Evolutionary conservation across 2,113 vertebrate species (phyloP).

Genomic region (Ramphastos sulfuratus): DNA sequence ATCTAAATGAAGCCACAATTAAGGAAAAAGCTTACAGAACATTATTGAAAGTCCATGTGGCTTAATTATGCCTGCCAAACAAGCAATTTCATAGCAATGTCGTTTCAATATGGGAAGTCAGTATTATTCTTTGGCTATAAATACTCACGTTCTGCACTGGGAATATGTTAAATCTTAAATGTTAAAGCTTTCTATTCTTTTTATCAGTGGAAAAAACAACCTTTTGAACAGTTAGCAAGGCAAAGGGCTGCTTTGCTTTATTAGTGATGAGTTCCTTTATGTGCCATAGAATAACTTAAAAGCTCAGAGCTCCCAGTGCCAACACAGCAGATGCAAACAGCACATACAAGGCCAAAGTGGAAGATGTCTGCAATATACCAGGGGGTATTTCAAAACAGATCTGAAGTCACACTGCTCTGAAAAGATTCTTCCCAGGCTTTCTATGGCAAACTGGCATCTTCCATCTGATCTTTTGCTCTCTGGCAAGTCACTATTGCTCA

Average conservation of each 20-base stretch:
- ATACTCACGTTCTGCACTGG: constrained; percentile 32
- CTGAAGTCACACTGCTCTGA: too few species aligned
- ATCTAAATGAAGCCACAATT: constrained; percentile 33
- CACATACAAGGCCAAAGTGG: not conserved
- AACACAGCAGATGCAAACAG: not conserved
- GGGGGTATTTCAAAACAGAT: not conserved
- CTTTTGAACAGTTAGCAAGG: constrained; percentile 14
- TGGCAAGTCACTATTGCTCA: not conserved
- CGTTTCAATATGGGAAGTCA: constrained; percentile 32
- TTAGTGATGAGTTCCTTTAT: constrained; percentile 2
- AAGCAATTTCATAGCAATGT: constrained; percentile 20
- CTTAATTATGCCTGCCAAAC: constrained; percentile 1
- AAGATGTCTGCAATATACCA: not conserved
- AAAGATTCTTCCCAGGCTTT: not conserved
- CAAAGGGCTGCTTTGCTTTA: constrained; percentile 26
- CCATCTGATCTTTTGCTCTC: not conserved
- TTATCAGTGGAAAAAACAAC: not conserved
- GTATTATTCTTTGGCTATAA: constrained; percentile 12
- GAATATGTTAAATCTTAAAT: constrained; percentile 19
- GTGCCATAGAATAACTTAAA: not conserved
- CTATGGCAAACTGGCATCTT: not conserved
- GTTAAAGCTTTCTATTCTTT: constrained; percentile 1
- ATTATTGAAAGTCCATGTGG: constrained; percentile 14
- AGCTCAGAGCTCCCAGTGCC: not conserved
- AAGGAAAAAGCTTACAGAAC: constrained; percentile 46